Percentiles rank a stretch among this genome's conserved stretches.
These are phyloP conservation scores for Mus minutoides DNA, from an alignment of 2,797 vertebrate species.

Conservation along the genomic window DNA sequence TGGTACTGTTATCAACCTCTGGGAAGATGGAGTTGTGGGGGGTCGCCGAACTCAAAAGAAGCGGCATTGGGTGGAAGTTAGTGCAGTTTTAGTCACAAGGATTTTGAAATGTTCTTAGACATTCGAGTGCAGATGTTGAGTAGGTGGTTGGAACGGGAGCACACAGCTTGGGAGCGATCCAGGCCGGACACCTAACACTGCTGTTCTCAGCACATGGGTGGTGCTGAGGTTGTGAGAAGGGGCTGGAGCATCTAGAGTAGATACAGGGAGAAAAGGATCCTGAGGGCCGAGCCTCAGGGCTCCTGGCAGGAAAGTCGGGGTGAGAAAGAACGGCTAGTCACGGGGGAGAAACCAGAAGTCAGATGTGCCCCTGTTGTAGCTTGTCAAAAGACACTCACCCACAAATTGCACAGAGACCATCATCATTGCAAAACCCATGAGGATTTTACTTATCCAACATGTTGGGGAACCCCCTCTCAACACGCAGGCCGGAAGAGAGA, in stretches of 20 bases:
- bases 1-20: neutral
- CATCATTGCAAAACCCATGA: no score
- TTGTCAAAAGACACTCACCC: no score
- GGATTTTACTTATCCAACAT: no score
- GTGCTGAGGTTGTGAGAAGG: neutral
- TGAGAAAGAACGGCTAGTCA: neutral
- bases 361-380: no score
- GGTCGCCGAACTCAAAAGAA: neutral
- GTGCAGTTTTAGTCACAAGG: neutral
- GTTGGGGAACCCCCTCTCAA: no score
- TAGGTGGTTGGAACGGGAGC: neutral
- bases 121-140: neutral
- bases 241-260: neutral
- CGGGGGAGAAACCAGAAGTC: neutral
- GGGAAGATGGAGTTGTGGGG: neutral
- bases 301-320: neutral
- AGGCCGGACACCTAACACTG: neutral
- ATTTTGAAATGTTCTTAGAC: neutral
- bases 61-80: neutral
- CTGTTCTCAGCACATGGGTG: neutral
- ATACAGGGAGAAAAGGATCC: neutral
- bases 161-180: neutral
- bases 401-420: no score
- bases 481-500: no score
- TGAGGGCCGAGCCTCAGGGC: neutral